These are phyloP conservation scores for Champsocephalus gunnari DNA, from an alignment of 2,797 vertebrate species.

Conservation along the genomic window DNA sequence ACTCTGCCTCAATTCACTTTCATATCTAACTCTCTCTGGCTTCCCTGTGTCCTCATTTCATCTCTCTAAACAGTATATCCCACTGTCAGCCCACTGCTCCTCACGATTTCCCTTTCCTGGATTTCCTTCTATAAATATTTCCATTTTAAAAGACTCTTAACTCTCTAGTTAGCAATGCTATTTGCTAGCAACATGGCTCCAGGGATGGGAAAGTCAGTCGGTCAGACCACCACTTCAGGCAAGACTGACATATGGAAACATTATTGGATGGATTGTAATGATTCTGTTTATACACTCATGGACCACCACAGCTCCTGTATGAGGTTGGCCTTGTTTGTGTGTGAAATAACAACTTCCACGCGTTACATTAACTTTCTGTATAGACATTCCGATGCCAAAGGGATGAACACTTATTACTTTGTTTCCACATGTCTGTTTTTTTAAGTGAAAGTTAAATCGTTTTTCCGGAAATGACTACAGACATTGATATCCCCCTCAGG, in stretches of 20 bases:
- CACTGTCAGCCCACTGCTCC: constrained; percentile 7
- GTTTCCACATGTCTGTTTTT: not conserved
- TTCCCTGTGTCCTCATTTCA: constrained; percentile 20
- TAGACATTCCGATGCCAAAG: not conserved
- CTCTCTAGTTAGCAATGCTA: constrained; percentile 1
- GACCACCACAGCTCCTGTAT: not conserved
- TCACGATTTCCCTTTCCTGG: constrained; percentile 12
- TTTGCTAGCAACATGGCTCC: not conserved
- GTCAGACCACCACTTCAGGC: not conserved
- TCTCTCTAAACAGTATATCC: constrained; percentile 30
- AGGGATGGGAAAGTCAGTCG: not conserved
- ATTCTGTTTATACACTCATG: not conserved
- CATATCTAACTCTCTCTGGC: constrained; percentile 23
- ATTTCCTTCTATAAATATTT: constrained; percentile 20
- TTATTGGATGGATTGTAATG: not conserved
- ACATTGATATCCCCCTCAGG: not conserved
- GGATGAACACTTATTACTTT: not conserved
- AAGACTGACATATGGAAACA: not conserved
- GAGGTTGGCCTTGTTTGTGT: not conserved
- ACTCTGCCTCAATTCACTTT: constrained; percentile 43
- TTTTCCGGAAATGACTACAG: not conserved
- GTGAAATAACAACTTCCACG: not conserved
- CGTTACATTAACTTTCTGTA: not conserved
- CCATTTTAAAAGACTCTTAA: not conserved
- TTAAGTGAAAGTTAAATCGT: not conserved